Conservation (phyloP, 2,113 vertebrate species). For the Xiphorhynchus elegans region DNA sequence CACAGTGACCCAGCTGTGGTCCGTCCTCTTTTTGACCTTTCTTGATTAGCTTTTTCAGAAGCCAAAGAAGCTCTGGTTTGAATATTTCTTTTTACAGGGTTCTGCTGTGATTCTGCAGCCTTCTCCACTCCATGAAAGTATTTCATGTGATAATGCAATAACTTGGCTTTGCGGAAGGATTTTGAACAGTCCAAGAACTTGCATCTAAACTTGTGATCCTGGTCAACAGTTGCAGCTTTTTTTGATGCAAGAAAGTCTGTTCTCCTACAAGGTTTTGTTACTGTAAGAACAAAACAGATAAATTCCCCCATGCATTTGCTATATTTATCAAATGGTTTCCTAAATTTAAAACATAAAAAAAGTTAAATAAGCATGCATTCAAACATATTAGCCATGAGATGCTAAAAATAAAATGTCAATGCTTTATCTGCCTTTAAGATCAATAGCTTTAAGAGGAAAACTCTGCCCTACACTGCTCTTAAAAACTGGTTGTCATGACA, state of each 20-base stretch:
- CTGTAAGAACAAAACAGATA: constrained; percentile 77
- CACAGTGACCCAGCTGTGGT: constrained; percentile 83
- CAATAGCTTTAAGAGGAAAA: not conserved
- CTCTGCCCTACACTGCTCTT: not conserved
- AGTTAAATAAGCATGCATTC: not conserved
- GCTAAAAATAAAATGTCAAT: not conserved
- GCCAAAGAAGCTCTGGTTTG: constrained; percentile 82
- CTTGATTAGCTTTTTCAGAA: constrained; percentile 79
- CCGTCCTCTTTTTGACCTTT: constrained; percentile 82
- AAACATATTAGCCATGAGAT: not conserved
- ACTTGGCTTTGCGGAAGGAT: constrained; percentile 93
- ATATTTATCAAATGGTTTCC: constrained; percentile 16
- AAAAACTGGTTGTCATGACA: fast-evolving
- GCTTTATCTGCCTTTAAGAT: not conserved
- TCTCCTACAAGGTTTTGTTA: constrained; percentile 90
- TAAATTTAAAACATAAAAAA: not conserved
- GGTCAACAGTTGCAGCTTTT: constrained; percentile 81
- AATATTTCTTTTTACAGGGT: constrained; percentile 80
- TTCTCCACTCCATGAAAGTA: constrained; percentile 95
- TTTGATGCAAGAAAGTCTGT: constrained; percentile 70
- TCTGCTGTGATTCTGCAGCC: constrained; percentile 80
- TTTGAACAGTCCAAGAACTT: constrained; percentile 89
- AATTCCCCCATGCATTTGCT: constrained; percentile 55
- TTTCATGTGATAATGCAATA: constrained; percentile 97
- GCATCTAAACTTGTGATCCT: constrained; percentile 96